Evolutionary conservation across 2,113 vertebrate species (phyloP), one percentile per base, ranked within the genome.

Genomic region (Hippotragus niger): DNA sequence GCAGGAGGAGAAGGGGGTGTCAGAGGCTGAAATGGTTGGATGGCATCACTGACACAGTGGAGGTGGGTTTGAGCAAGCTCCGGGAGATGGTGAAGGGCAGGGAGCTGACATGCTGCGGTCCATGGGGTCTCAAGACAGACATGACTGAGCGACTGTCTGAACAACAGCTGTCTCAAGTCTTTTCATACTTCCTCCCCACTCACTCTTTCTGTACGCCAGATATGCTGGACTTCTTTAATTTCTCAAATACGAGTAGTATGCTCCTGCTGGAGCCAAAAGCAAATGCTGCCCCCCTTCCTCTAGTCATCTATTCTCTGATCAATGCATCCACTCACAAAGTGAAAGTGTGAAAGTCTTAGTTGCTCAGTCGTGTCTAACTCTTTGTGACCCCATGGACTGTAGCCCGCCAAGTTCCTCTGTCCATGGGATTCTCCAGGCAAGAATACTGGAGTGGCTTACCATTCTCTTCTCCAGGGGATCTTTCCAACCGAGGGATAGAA

Each of bases 101-200:
- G 11, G 10, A 74, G 21, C 36, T 74, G 67, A 40, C 36, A 13
- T 40, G 67, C 67, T 74, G 5, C 1, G 0, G 11, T 25, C 67
- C 36, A 7, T 25, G 19, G 21, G 5, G 36, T 40, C 5, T 0
- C 21, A 74, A 74, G 71, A 13, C 6, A 0, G 10, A 74, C 36
- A 40, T 2, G 21, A 74, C 36, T 43, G n/a, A 43, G 21, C 0
- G 3, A 25, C 21, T 40, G 23, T 23, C 9, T 71, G 67, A 71
- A 23, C 64, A 40, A 40, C 71, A 3, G 60, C 43, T 40, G 40
- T 45, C 13, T 86, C 2, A 82, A 45, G 8, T 33, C 14, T 60
- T 86, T 82, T 62, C 27, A 0, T 43, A 27, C 3, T 1, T 25
- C 6, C 50, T 74, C 17, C 6, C 4, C 10, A 40, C 1, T 87